A percentile compares a stretch with the other conserved stretches of the same genome.
Evolutionary conservation across 2,888 invertebrate species (phyloP).

Genomic region (Phyllotreta cruciferae): DNA sequence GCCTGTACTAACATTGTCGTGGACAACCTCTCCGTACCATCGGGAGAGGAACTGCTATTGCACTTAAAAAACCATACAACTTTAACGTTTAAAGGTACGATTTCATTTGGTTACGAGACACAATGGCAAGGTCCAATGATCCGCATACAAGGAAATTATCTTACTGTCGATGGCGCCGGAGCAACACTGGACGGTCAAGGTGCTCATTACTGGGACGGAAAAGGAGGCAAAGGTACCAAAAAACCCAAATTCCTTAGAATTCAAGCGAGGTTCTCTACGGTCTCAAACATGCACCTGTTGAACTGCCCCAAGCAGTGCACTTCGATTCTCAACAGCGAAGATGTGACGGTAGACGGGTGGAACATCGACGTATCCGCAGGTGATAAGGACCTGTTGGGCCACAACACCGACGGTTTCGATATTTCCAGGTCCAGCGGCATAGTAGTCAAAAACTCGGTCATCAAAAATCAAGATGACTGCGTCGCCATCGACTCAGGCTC

Average conservation of each 20-base stretch:
- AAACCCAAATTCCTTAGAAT: conserved; percentile 36
- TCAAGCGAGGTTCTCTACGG: conserved; percentile 27
- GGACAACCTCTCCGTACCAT: conserved; percentile 21
- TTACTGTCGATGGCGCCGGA: conserved; percentile 1
- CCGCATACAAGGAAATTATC: too few relatives aligned
- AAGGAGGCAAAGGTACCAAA: conserved; percentile 23
- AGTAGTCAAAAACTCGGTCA: conserved; percentile 35
- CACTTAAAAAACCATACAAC: conserved; percentile 19
- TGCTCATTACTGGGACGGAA: conserved; percentile 36
- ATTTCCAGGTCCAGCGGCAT: conserved; percentile 30
- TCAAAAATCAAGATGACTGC: conserved; percentile 45
- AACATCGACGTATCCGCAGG: conserved; percentile 37
- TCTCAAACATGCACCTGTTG: conserved; percentile 31
- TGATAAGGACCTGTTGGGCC: conserved; percentile 31
- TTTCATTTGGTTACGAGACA: conserved; percentile 16
- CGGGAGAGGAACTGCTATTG: conserved; percentile 17
- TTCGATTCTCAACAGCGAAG: conserved; percentile 25
- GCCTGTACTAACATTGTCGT: conserved; percentile 17
- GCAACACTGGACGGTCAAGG: conserved; percentile 34
- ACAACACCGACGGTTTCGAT: conserved; percentile 41
- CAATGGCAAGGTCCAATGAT: too few relatives aligned
- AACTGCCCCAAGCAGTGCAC: conserved; percentile 36
- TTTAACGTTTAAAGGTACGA: conserved; percentile 18
- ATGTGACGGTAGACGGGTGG: conserved; percentile 33
- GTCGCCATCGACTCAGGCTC: conserved; percentile 41